phyloP scores from a whole-genome alignment of 2,113 vertebrate species.

The Dromiciops gliroides region DNA sequence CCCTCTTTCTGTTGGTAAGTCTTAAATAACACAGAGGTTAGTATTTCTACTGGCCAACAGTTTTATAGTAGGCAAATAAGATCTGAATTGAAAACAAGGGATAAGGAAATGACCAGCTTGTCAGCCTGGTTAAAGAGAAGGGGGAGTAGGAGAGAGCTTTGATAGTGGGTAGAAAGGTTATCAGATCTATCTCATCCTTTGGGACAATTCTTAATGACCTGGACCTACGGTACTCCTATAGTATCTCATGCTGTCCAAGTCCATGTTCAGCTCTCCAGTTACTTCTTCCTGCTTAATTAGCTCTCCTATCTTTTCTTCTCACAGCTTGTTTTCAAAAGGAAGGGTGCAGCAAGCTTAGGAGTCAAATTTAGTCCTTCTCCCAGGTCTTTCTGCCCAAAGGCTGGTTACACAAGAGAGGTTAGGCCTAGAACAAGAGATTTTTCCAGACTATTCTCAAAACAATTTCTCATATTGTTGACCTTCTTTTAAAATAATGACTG shows the following conservation, averaged over 20 bases:
- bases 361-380: neutral
- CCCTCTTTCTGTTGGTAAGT: neutral
- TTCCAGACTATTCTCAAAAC: neutral
- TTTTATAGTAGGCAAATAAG: neutral
- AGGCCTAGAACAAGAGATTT: neutral
- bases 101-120: neutral
- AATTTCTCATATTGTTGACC: neutral
- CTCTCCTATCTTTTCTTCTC: neutral
- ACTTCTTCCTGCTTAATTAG: neutral
- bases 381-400: neutral
- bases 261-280: neutral
- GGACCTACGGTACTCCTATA: neutral
- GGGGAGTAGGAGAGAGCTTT: neutral
- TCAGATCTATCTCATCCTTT: neutral
- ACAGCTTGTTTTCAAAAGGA: neutral
- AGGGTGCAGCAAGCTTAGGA: neutral
- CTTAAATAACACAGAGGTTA: no score
- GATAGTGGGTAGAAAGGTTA: neutral
- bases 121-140: neutral
- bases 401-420: neutral
- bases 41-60: no score
- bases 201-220: neutral
- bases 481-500: neutral
- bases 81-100: neutral
- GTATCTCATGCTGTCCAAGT: neutral